These are phyloP conservation scores for Lampropteryx suffumata DNA, from an alignment of 2,888 invertebrate species.

Conservation along the genomic window DNA sequence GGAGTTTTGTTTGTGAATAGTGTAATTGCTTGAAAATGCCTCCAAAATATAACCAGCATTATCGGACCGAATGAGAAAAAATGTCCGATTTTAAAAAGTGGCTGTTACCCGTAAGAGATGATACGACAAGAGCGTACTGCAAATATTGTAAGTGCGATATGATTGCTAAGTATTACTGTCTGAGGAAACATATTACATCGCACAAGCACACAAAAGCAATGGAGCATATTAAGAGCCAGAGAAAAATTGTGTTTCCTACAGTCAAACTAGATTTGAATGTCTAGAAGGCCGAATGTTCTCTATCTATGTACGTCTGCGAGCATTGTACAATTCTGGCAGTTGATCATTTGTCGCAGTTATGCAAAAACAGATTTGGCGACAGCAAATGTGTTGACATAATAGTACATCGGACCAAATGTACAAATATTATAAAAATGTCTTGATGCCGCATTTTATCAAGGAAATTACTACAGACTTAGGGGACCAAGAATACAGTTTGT, in stretches of 20 bases:
- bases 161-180: not conserved
- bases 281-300: not conserved
- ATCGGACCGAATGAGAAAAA: not conserved
- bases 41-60: not conserved
- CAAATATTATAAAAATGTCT: no score
- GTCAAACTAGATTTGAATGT: not conserved
- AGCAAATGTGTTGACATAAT: constrained; percentile 18
- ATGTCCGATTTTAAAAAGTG: not conserved
- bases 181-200: not conserved
- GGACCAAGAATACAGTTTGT: no score
- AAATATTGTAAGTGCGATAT: constrained; percentile 9
- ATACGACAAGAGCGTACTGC: constrained; percentile 14
- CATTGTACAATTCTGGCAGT: constrained; percentile 11
- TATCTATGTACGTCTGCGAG: not conserved
- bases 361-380: constrained; percentile 15
- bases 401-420: constrained; percentile 3
- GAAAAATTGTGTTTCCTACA: not conserved
- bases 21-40: not conserved
- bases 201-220: not conserved
- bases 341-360: constrained; percentile 16
- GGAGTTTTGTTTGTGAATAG: no score
- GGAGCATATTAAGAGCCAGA: not conserved
- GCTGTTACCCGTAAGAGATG: not conserved
- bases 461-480: no score
- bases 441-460: no score